Conservation (phyloP, 2,113 vertebrate species). For the Crotalus viridis region DNA sequence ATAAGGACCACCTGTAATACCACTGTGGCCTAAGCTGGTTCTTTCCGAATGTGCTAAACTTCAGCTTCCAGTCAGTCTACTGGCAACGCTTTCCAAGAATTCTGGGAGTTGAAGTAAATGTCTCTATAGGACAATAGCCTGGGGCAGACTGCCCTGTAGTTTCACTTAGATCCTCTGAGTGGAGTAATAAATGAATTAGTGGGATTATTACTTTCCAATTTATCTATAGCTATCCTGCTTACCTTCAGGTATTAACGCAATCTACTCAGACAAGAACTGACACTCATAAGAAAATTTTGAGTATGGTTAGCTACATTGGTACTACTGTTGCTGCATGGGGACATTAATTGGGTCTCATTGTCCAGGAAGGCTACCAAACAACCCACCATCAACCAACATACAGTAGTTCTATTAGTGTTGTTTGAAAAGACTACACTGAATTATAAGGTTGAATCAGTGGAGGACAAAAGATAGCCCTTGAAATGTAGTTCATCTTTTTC, state of each 20-base stretch:
- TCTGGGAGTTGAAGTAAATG: background rate
- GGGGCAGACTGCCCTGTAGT: background rate
- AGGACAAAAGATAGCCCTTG: background rate
- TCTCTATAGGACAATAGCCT: background rate
- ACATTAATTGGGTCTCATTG: background rate
- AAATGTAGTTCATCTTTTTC: background rate
- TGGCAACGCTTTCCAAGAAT: background rate
- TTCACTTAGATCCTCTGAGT: background rate
- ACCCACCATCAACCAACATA: background rate
- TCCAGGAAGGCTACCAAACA: background rate
- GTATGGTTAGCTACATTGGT: background rate
- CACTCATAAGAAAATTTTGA: background rate
- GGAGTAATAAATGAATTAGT: background rate
- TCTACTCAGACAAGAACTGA: background rate
- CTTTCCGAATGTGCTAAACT: background rate
- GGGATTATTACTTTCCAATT: background rate
- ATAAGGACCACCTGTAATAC: background rate
- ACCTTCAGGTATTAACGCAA: background rate
- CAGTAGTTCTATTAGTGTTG: background rate
- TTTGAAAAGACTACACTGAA: background rate
- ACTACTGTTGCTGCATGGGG: background rate
- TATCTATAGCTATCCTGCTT: background rate
- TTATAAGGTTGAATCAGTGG: background rate
- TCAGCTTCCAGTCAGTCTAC: background rate
- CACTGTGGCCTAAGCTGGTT: background rate